Evolutionary conservation across 23 tunicate genomes (phyloP), one percentile per base, ranked within the genome.

Genomic region (Phallusia fumigata): DNA sequence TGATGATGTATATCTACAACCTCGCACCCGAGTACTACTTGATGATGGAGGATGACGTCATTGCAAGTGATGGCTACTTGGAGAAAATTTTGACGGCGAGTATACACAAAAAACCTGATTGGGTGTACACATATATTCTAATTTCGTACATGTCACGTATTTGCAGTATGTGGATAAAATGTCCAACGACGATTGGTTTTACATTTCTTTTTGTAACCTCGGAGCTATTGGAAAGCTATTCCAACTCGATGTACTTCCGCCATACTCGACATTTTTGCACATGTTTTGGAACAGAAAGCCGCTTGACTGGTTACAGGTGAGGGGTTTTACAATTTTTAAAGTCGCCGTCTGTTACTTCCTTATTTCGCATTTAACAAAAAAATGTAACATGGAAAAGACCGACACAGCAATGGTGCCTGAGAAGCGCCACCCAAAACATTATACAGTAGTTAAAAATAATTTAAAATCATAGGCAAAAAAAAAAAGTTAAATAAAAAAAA

Each of bases 281-380:
- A 79, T 79, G n/a, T 93, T 93, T 81, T 93, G 98, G 98, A 93
- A 93, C 79, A 50, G 89, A 64, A 93, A 93, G 77, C 98, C 98
- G 16, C 82, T 93, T 16, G 98, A 93, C 76, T 93, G 98, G 98
- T 86, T 93, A 30, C 90, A 88, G 77, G 92, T 88, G 5, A 53
- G 76, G n/a, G n/a, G n/a, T n/a, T n/a, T n/a, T 52, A 52, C 18
- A 52, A n/a, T n/a, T n/a, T n/a, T n/a, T n/a, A n/a, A n/a, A n/a
- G n/a, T n/a, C n/a, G n/a, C n/a, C n/a, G n/a, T n/a, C n/a, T n/a
- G n/a, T n/a, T 3, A 40, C 47, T 40, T 58, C 69, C 69, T 58
- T 3, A 58, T 58, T 58, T 40, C 10, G 5, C 5, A 5, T 3
- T 40, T 40, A 3, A 5, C 47, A 40, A 10, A 3, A 3, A 40